phyloP scores from a whole-genome alignment of 2,113 vertebrate species.

The Alouatta palliata region DNA sequence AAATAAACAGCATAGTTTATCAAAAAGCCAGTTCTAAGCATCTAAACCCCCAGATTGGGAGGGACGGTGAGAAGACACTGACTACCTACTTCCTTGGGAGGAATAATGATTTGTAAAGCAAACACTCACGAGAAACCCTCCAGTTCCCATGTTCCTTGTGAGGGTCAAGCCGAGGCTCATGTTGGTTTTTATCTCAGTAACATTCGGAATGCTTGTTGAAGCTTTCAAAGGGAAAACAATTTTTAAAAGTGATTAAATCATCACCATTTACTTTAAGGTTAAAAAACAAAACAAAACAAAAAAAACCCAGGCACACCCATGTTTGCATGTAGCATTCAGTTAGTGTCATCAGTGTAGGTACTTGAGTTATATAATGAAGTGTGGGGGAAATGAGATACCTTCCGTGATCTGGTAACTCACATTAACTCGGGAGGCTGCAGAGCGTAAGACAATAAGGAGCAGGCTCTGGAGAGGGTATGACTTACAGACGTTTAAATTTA shows the following conservation, averaged over 20 bases:
- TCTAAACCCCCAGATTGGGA: not conserved
- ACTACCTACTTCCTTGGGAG: not conserved
- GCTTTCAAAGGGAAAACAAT: constrained; percentile 82
- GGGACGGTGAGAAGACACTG: not conserved
- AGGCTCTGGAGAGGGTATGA: not conserved
- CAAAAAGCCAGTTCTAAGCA: not conserved
- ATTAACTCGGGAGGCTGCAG: not conserved
- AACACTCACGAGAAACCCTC: constrained; percentile 89
- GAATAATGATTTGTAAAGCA: not conserved
- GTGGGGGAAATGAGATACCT: not conserved
- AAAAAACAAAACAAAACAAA: too few species aligned
- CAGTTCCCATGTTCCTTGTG: constrained; percentile 82
- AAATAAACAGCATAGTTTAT: not conserved
- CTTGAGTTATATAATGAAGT: not conserved
- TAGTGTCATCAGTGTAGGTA: not conserved
- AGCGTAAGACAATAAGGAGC: accelerated
- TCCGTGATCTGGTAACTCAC: not conserved
- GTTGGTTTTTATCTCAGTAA: constrained; percentile 87
- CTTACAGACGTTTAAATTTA: not conserved
- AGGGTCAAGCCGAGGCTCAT: constrained; percentile 94
- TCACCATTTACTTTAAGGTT: not conserved
- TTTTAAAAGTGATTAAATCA: not conserved
- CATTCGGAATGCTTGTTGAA: constrained; percentile 88
- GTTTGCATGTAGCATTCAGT: not conserved
- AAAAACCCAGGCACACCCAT: not conserved